Evolutionary conservation across 2,113 vertebrate genomes (phyloP).

Genomic region (Neolamprologus toae): DNA sequence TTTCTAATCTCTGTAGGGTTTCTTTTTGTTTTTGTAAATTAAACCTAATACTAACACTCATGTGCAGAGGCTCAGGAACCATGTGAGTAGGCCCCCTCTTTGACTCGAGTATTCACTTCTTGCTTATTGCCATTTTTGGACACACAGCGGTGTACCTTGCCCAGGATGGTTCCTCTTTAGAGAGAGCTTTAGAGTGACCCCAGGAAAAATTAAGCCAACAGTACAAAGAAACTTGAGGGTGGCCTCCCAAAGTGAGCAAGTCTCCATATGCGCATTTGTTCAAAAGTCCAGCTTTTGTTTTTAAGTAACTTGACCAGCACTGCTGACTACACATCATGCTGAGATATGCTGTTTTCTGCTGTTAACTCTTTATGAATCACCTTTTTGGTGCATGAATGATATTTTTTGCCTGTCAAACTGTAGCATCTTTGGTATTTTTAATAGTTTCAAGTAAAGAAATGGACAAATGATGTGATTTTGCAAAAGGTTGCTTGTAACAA

Average conservation of each 20-base stretch:
- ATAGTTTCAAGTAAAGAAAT: background rate
- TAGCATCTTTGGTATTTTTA: background rate
- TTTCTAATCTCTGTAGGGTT: background rate
- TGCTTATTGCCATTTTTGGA: background rate
- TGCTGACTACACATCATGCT: background rate
- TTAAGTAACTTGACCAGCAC: fast-evolving
- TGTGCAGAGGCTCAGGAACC: background rate
- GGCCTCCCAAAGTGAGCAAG: background rate
- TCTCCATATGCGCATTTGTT: fast-evolving
- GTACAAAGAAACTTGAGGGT: background rate
- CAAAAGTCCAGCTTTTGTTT: background rate
- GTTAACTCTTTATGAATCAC: background rate
- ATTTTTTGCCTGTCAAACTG: background rate
- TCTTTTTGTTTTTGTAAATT: background rate
- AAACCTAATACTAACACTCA: background rate
- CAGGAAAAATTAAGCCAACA: background rate
- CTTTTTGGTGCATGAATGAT: background rate
- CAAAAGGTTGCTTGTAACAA: background rate
- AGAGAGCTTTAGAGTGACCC: background rate
- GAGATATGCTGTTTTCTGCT: background rate
- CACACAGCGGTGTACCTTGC: background rate
- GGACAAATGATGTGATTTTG: background rate
- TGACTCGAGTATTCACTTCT: background rate
- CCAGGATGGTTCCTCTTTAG: background rate
- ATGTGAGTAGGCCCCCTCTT: background rate